Evolutionary conservation across 2,113 vertebrate genomes (phyloP), one percentile per base, ranked within the genome.

Genomic region (Tricholaema leucomelas): DNA sequence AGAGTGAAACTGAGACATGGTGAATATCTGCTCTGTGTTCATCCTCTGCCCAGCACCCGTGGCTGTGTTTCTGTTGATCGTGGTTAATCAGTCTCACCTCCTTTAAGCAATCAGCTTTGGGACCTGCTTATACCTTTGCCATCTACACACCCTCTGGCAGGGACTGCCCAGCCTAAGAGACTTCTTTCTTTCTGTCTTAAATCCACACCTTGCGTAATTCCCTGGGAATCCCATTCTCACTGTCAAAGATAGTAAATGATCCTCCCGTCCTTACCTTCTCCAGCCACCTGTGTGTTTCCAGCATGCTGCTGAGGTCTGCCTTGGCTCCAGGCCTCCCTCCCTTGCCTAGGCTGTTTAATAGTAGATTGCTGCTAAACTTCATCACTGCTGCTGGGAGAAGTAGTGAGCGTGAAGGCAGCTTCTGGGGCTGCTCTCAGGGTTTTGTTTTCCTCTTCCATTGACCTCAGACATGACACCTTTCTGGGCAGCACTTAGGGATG

Each of bases 351-450:
- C 84, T 84, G 65, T 77, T 92, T 72, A 88, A 81, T 75, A 93
- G 87, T 72, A 72, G 63, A 90, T 86, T 67, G 81, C 74, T 84
- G 77, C 89, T 92, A 92, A 92, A 92, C 90, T 92, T 87, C 67
- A 78, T 85, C 61, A 36, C 58, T 60, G 72, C 48, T 81, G 56
- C 60, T 91, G 69, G 75, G 82, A 87, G 76, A 61, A 81, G 52
- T 31, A 27, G 52, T 15, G 58, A 69, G 48, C 2, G 23, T 21
- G 91, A 74, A 84, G 73, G 42, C 58, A 58, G 36, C 52, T 74
- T 85, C 82, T 71, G 64, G 46, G 60, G n/a, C 85, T 91, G 42
- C 38, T 94, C 65, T 71, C 69, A 54, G 65, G 52, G 80, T 85
- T 92, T 91, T n/a, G 20, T 83, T 86, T 88, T 78, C 81, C 70